These are phyloP conservation scores for Zaprionus gabonicus DNA, from an alignment of 1,140 invertebrate species.

Conservation along the genomic window DNA sequence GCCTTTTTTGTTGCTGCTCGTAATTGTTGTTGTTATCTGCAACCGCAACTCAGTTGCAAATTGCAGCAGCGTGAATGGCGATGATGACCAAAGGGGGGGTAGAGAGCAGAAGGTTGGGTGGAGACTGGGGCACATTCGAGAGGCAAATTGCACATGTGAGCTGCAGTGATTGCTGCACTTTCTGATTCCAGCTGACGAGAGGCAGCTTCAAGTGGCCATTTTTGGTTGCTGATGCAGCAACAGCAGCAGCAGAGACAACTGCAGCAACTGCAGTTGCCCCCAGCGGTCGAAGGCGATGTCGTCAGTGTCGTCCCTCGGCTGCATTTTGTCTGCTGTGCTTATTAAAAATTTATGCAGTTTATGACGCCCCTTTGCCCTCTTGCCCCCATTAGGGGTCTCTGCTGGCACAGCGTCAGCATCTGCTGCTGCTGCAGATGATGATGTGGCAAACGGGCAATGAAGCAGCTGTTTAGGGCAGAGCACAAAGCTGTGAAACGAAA, in stretches of 20 bases:
- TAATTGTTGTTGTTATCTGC: constrained; percentile 51
- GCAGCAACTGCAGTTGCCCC: background rate
- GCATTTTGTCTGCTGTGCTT: constrained; percentile 64
- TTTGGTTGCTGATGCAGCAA: constrained; percentile 42
- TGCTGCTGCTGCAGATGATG: constrained; percentile 30
- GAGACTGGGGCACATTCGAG: constrained; percentile 20
- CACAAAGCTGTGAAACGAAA: constrained; percentile 13
- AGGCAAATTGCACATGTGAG: constrained; percentile 45
- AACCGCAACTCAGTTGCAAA: constrained; percentile 63
- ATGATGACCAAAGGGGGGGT: background rate
- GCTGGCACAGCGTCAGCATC: constrained; percentile 31
- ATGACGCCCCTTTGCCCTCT: constrained; percentile 41
- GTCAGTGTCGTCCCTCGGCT: constrained; percentile 39
- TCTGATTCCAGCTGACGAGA: constrained; percentile 20
- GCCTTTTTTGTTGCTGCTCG: constrained; percentile 32
- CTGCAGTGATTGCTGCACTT: constrained; percentile 40
- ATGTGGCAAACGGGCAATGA: constrained; percentile 63
- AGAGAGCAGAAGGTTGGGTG: no score
- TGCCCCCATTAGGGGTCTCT: background rate
- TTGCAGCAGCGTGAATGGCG: constrained; percentile 18
- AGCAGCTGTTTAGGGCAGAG: constrained; percentile 38
- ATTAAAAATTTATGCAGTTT: constrained; percentile 79
- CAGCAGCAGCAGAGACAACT: constrained; percentile 2
- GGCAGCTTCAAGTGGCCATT: constrained; percentile 46
- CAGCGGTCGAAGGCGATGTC: constrained; percentile 30